A percentile compares a stretch with the other conserved stretches of the same genome.
These are phyloP conservation scores for Columbina picui DNA, from an alignment of 2,113 vertebrate species.

Conservation along the genomic window DNA sequence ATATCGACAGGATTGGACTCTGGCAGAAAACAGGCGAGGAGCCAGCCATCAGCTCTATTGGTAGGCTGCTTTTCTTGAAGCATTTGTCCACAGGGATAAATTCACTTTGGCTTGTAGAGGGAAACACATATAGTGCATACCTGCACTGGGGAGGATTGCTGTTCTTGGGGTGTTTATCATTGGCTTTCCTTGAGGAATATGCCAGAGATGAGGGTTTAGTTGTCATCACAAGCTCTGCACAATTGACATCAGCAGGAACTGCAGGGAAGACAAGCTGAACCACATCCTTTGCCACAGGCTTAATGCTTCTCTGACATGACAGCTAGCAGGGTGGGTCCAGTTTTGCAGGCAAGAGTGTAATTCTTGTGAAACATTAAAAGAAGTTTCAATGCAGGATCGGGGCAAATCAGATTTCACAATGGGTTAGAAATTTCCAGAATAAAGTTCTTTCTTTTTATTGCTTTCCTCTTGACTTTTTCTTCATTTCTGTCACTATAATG, in stretches of 20 bases:
- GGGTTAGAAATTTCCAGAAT: background rate
- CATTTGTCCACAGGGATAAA: background rate
- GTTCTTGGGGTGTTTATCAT: fast-evolving
- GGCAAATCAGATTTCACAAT: background rate
- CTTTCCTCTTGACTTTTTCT: background rate
- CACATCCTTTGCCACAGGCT: background rate
- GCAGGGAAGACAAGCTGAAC: background rate
- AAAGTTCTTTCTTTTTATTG: background rate
- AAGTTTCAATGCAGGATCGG: background rate
- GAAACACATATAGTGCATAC: background rate
- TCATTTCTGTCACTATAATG: background rate
- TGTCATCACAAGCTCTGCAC: background rate
- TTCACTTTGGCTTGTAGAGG: background rate
- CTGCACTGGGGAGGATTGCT: background rate
- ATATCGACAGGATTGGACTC: background rate
- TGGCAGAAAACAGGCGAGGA: conserved; percentile 3
- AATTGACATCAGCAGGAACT: background rate
- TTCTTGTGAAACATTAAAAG: conserved; percentile 16
- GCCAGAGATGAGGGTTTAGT: background rate
- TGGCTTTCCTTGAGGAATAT: background rate
- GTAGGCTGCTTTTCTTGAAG: background rate
- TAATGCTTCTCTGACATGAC: background rate
- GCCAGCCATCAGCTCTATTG: background rate
- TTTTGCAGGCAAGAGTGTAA: conserved; percentile 12
- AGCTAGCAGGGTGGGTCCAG: background rate